These are phyloP conservation scores for Drosophila greeni DNA, from an alignment of 2,888 invertebrate species.

Conservation along the genomic window DNA sequence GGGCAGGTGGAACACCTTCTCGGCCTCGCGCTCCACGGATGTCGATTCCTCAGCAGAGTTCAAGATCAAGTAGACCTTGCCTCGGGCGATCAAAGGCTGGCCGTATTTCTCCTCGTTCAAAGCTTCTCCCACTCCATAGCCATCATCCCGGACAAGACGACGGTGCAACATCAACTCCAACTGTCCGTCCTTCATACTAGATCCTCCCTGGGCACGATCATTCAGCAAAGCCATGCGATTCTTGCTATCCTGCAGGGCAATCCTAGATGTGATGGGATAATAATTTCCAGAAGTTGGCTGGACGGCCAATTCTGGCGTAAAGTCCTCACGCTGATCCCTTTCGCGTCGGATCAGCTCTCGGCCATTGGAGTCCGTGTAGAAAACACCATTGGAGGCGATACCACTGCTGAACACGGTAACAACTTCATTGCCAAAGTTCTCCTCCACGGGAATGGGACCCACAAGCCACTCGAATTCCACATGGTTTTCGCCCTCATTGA, in stretches of 20 bases:
- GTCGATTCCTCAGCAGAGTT: constrained; percentile 40
- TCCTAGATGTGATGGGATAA: constrained; percentile 93
- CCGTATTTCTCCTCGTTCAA: constrained; percentile 89
- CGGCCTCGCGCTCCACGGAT: constrained; percentile 79
- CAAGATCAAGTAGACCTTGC: constrained; percentile 82
- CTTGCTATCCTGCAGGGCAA: constrained; percentile 83
- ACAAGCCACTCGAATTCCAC: constrained; percentile 87
- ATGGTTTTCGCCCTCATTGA: constrained; percentile 82
- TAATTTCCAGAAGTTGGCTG: constrained; percentile 92
- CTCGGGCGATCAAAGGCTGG: constrained; percentile 84
- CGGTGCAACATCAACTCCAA: constrained; percentile 93
- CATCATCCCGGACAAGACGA: constrained; percentile 90
- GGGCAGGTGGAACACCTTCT: constrained; percentile 81
- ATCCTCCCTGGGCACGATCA: constrained; percentile 90
- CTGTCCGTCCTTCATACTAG: constrained; percentile 86
- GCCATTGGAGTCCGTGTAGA: constrained; percentile 96
- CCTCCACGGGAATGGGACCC: constrained; percentile 85
- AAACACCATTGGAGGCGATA: constrained; percentile 83
- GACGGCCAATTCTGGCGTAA: constrained; percentile 81
- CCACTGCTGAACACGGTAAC: constrained; percentile 86
- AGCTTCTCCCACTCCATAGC: constrained; percentile 94
- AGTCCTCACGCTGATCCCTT: constrained; percentile 78
- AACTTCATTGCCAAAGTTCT: constrained; percentile 88
- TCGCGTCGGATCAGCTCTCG: constrained; percentile 88
- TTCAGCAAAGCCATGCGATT: constrained; percentile 80